Evolutionary conservation across 2,888 invertebrate species (phyloP), one percentile per base, ranked within the genome.

Genomic region (Aporophyla nigra): DNA sequence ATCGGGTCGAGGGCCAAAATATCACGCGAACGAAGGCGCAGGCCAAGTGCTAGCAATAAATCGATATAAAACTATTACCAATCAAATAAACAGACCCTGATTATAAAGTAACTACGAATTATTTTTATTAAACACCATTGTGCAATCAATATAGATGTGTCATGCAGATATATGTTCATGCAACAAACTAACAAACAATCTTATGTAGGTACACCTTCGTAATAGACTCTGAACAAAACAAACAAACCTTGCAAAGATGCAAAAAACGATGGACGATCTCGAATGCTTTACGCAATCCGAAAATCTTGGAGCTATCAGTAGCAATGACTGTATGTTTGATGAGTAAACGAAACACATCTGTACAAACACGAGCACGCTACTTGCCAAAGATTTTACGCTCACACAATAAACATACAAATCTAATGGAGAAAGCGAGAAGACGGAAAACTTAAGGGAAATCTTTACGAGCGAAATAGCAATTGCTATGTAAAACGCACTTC

Each of bases 291-390:
- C 92, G 91, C 90, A 93, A 93, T 87, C 79, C 88, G 88, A 90
- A 92, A 83, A 89, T 89, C 88, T 86, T 86, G 81, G 84, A 89
- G 86, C 85, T 87, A 87, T 88, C 90, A 89, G 92, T 90, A 91
- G 92, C 87, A 72, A 83, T 79, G 80, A 84, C 84, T 86, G 82
- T 70, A 69, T 93, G 88, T 93, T 93, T 94, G 91, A 85, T 88
- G 90, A 91, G 91, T 91, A 93, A 93, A 94, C 91, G 86, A 89
- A 93, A 92, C 91, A 89, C 92, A 92, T 92, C 92, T 93, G 91
- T 91, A 86, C 90, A 92, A 93, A 92, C 91, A 92, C 74, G 70
- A 87, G 78, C 78, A 77, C 73, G 78, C 79, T 85, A 86, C 89
- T 92, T 92, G 91, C 92, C 91, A 92, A 93, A 92, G 89, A 91